These are phyloP conservation scores for Axis porcinus DNA, from an alignment of 2,113 vertebrate genomes.

Conservation along the genomic window DNA sequence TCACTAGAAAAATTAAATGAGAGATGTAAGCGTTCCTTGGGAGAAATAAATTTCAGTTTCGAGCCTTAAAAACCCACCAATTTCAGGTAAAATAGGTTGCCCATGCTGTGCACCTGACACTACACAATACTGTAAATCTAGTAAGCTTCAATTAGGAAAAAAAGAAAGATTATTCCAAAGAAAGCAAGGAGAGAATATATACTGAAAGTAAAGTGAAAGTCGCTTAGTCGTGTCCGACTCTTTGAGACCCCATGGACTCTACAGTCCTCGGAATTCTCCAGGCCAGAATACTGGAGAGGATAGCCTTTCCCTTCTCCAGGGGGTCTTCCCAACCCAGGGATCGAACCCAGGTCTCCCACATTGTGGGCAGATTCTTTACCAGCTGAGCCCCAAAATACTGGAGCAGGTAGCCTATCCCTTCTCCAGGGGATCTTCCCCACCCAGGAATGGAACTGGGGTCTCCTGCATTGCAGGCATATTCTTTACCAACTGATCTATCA, in stretches of 20 bases:
- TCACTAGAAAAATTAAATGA: not conserved
- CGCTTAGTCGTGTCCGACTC: not conserved
- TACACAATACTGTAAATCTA: not conserved
- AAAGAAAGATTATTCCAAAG: not conserved
- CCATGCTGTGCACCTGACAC: not conserved
- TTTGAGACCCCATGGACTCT: not conserved
- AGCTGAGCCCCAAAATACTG: not conserved
- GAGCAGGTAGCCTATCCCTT: not conserved
- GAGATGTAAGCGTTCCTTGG: not conserved
- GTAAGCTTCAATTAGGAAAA: not conserved
- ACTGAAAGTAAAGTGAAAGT: not conserved
- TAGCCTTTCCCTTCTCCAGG: not conserved
- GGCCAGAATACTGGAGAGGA: not conserved
- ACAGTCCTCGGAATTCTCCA: not conserved
- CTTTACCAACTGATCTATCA: not conserved
- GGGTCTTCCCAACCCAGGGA: not conserved
- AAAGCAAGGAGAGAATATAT: not conserved
- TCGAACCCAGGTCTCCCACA: fast-evolving
- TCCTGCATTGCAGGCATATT: not conserved
- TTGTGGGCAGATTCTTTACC: not conserved
- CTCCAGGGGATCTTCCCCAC: not conserved
- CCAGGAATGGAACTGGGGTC: not conserved
- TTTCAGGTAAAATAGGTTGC: not conserved
- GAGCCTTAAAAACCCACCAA: not conserved
- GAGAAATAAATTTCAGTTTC: slow-evolving; percentile 1